phyloP scores from a whole-genome alignment of 2,113 vertebrate species.

The Protomyctophum bolini region DNA sequence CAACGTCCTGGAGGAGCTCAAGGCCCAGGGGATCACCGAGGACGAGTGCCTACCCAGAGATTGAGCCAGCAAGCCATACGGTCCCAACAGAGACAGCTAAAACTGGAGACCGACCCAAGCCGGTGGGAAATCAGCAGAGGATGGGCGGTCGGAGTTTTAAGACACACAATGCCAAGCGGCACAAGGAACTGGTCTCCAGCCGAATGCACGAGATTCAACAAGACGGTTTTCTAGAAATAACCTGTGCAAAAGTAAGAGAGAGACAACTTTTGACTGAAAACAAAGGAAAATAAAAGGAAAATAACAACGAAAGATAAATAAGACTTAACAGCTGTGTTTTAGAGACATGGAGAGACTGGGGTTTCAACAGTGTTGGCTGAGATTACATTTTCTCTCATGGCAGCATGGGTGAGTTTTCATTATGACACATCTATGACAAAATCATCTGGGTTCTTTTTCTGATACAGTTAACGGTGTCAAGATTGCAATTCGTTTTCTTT shows the following conservation, averaged over 20 bases:
- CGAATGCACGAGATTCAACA: not conserved
- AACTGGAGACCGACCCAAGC: not conserved
- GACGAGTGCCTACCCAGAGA: constrained; percentile 79
- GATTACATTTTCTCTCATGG: constrained; percentile 12
- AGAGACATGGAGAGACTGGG: constrained; percentile 16
- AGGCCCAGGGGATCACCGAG: constrained; percentile 91
- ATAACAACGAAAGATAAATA: constrained; percentile 14
- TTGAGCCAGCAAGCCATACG: constrained; percentile 40
- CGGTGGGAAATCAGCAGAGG: no score
- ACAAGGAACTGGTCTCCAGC: constrained; percentile 4
- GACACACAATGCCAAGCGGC: not conserved
- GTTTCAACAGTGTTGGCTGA: constrained; percentile 32
- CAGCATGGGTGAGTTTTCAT: constrained; percentile 59
- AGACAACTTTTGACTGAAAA: not conserved
- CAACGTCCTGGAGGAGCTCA: constrained; percentile 88
- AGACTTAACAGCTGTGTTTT: not conserved
- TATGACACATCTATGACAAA: not conserved
- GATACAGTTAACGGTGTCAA: constrained; percentile 51
- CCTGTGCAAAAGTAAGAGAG: not conserved
- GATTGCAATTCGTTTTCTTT: constrained; percentile 20
- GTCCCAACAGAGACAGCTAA: constrained; percentile 6
- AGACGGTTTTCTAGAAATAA: no score
- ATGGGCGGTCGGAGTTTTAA: not conserved
- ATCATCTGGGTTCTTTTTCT: constrained; percentile 25
- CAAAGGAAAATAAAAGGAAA: not conserved